These are phyloP conservation scores for Pristionchus entomophagus DNA, from an alignment of 2,888 invertebrate genomes.

Conservation along the genomic window DNA sequence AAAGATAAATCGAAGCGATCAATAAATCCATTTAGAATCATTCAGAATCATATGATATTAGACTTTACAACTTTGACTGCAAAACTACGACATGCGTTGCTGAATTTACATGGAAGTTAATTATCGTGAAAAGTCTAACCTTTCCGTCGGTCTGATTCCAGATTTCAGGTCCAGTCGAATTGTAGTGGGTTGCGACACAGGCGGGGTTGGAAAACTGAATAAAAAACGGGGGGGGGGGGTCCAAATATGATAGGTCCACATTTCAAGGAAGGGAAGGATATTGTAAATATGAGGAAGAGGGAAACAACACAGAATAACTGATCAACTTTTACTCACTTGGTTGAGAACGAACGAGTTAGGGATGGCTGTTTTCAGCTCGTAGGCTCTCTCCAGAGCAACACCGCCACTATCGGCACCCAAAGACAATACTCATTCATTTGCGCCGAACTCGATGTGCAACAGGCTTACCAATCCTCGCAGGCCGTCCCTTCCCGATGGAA, in stretches of 20 bases:
- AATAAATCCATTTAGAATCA: too few relatives aligned
- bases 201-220: conserved; percentile 65
- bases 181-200: conserved; percentile 73
- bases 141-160: conserved; percentile 74
- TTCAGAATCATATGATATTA: not conserved
- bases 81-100: not conserved
- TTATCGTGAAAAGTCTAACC: conserved; percentile 51
- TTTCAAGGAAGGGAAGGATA: too few relatives aligned
- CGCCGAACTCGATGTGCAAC: not conserved
- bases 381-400: conserved; percentile 14
- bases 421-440: not conserved
- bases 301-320: not conserved
- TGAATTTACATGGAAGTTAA: not conserved
- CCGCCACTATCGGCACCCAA: not conserved
- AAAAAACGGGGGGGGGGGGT: too few relatives aligned
- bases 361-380: conserved; percentile 52
- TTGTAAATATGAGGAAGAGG: too few relatives aligned
- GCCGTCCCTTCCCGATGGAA: not conserved
- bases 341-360: conserved; percentile 65
- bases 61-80: too few relatives aligned
- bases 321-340: conserved; percentile 50
- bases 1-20: too few relatives aligned
- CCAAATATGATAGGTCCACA: not conserved
- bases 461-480: conserved; percentile 16
- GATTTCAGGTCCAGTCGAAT: conserved; percentile 75